Evolutionary conservation across 2,797 vertebrate species (phyloP), one percentile per base, ranked within the genome.

Genomic region (Pangasius sanitwongsei): DNA sequence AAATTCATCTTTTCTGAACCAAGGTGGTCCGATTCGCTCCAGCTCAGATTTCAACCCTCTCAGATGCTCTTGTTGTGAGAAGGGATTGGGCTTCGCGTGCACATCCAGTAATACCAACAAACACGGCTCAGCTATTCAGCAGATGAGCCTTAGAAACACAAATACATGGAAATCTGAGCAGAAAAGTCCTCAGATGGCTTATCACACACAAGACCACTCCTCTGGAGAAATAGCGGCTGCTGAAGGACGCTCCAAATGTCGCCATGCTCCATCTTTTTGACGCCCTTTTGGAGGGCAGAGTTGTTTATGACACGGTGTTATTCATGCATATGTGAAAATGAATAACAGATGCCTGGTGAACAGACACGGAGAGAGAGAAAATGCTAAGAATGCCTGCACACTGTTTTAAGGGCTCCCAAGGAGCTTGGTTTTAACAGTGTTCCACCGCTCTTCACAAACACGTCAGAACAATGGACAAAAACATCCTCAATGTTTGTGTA

Each of bases 1-100:
- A 78, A 81, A 57, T 70, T 69, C 44, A 91, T 90, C 92, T 92
- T 84, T 90, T 92, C 74, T 80, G 82, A 4, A 87, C 87, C 74
- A 61, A 91, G 93, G 87, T 94, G 85, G 91, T 93, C 93, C 34
- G 67, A 80, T 91, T 89, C 57, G 63, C 37, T 89, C 84, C 87
- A 87, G 87, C 90, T 94, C 83, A 2, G 84, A 89, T 91, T 92
- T 86, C 87, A 84, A 84, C 67, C 44, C 12, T 81, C 87, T 89
- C 69, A 28, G 59, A 87, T 28, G 15, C 78, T 74, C 83, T 81
- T 91, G 87, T 89, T 89, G 86, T 91, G 89, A 91, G 83, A 90
- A 84, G 78, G 65, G 83, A 82, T 83, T 89, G 74, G 70, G 63
- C 84, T 74, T 86, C 15, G 59, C 81, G 74, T 90, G 82, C 61